phyloP scores from a whole-genome alignment of 35 echinoderm and acorn worm species.

The Acanthaster planci region DNA sequence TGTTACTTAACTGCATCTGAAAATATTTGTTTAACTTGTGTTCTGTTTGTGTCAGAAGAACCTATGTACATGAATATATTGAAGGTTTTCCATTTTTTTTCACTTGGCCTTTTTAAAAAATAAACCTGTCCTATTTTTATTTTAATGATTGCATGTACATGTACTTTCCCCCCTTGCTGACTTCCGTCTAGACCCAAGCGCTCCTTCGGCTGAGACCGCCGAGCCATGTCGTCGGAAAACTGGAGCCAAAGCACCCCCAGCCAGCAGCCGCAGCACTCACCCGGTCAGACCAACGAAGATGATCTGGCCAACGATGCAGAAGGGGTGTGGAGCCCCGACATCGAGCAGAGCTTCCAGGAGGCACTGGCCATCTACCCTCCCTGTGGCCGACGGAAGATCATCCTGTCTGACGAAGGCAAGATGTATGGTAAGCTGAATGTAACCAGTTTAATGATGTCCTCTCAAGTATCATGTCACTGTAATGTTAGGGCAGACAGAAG shows the following conservation, averaged over 20 bases:
- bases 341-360: constrained; percentile 99
- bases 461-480: neutral
- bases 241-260: constrained; percentile 81
- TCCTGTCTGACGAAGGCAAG: constrained; percentile 97
- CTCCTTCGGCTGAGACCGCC: constrained; percentile 28
- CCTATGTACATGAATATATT: too few species aligned
- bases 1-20: too few species aligned
- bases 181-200: neutral
- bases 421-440: constrained; percentile 88
- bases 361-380: constrained; percentile 98
- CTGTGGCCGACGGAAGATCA: constrained; percentile 97
- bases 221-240: constrained; percentile 78
- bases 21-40: too few species aligned
- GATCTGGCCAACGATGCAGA: constrained; percentile 92
- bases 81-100: too few species aligned
- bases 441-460: neutral
- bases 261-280: constrained; percentile 53
- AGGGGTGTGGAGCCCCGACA: constrained; percentile 98
- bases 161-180: neutral
- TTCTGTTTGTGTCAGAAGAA: too few species aligned
- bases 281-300: constrained; percentile 63
- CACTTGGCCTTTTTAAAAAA: too few species aligned
- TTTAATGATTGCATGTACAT: neutral
- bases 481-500: neutral
- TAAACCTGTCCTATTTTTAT: too few species aligned